Percentiles rank a stretch among this genome's conserved stretches.
phyloP scores from a whole-genome alignment of 2,797 vertebrate species.

The Echeneis naucrates region DNA sequence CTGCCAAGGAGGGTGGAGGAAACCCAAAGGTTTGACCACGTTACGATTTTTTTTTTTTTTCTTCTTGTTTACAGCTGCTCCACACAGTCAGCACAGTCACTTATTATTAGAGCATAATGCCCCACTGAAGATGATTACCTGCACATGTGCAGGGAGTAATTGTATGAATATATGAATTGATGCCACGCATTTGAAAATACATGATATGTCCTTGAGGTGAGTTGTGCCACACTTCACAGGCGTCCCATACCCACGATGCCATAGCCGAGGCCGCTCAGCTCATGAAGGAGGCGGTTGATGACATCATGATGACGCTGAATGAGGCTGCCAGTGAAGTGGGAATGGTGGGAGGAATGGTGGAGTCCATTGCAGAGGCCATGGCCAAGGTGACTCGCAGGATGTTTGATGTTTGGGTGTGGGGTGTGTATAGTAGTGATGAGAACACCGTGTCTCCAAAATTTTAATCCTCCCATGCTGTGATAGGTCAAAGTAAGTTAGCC shows the following conservation, averaged over 20 bases:
- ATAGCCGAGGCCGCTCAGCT: conserved; percentile 95
- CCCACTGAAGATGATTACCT: conserved; percentile 4
- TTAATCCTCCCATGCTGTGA: not conserved
- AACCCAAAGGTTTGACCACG: conserved; percentile 91
- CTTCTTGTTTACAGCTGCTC: conserved; percentile 2
- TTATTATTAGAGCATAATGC: not conserved
- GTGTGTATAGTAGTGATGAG: not conserved
- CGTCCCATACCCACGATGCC: conserved; percentile 94
- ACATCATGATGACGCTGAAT: conserved; percentile 97
- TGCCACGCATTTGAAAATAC: not conserved
- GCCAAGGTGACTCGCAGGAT: conserved; percentile 85
- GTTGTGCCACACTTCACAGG: conserved; percentile 78
- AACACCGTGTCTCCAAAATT: not conserved
- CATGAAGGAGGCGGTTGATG: conserved; percentile 98
- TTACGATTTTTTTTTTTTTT: not conserved
- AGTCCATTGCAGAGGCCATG: conserved; percentile 96
- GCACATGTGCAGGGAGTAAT: not conserved
- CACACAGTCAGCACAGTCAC: not conserved
- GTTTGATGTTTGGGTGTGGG: not conserved
- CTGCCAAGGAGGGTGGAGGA: conserved; percentile 97
- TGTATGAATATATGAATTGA: not conserved
- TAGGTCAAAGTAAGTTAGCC: not conserved
- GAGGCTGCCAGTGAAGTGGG: conserved; percentile 98
- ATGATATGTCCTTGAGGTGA: not conserved
- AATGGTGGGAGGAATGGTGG: conserved; percentile 98